These are phyloP conservation scores for Oryzias sinensis DNA, from an alignment of 2,797 vertebrate species.

Conservation along the genomic window DNA sequence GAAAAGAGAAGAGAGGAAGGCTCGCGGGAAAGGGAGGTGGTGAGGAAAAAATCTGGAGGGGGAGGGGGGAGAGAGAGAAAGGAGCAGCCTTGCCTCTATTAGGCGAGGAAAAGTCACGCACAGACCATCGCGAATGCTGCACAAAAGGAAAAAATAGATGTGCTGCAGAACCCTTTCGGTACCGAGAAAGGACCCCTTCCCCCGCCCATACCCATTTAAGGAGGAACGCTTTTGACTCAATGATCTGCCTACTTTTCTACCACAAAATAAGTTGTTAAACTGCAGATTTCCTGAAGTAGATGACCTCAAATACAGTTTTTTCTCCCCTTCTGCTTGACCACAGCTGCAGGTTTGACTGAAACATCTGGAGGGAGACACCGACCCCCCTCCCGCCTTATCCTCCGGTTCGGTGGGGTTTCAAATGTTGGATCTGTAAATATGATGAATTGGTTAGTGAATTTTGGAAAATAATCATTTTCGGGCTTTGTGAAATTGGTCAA, in stretches of 20 bases:
- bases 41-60: conserved; percentile 4
- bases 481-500: too few species aligned
- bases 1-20: conserved; percentile 36
- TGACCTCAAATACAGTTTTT: too few species aligned
- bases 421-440: not conserved
- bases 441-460: too few species aligned
- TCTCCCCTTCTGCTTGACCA: conserved; percentile 51
- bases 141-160: conserved; percentile 48
- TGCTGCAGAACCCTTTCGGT: conserved; percentile 35
- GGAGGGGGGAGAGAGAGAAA: conserved; percentile 15
- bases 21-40: conserved; percentile 17
- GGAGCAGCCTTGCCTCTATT: conserved; percentile 58
- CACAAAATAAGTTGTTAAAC: too few species aligned
- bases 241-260: not conserved
- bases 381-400: conserved; percentile 35
- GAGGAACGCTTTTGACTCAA: conserved; percentile 34
- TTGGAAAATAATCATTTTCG: too few species aligned
- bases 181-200: conserved; percentile 29
- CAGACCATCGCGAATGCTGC: conserved; percentile 73
- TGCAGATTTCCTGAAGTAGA: too few species aligned
- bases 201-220: conserved; percentile 12
- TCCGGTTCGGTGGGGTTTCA: conserved; percentile 9
- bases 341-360: conserved; percentile 56
- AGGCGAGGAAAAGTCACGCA: conserved; percentile 71
- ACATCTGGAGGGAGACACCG: conserved; percentile 52